Evolutionary conservation across 2,113 vertebrate species (phyloP).

Genomic region (Varanus komodoensis): DNA sequence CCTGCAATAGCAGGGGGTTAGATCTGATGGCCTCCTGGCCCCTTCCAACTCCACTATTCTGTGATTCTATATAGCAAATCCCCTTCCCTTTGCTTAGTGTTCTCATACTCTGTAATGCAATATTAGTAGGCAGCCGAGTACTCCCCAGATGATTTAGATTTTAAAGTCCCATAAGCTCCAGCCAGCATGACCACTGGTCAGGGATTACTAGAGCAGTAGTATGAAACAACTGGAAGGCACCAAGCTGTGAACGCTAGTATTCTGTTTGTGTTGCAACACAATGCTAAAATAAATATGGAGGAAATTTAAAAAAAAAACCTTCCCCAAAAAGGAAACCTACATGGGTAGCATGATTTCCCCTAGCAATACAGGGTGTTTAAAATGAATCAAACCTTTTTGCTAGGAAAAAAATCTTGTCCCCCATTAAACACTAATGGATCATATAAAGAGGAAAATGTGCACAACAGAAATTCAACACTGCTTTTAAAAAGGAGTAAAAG

Average conservation of each 20-base stretch:
- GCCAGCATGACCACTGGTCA: too few relatives aligned
- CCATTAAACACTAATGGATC: neutral
- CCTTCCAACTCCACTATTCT: too few relatives aligned
- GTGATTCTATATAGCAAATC: neutral
- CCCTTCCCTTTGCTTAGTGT: neutral
- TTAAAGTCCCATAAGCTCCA: too few relatives aligned
- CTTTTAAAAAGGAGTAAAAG: neutral
- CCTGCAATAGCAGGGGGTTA: too few relatives aligned
- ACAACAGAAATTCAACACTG: neutral
- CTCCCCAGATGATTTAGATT: too few relatives aligned
- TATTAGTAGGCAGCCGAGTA: too few relatives aligned
- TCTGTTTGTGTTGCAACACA: neutral
- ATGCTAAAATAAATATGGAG: neutral
- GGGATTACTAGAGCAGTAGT: too few relatives aligned
- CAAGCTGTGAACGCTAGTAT: too few relatives aligned
- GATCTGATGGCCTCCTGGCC: too few relatives aligned
- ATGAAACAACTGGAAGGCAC: too few relatives aligned
- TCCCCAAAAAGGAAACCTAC: neutral
- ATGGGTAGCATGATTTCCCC: too few relatives aligned
- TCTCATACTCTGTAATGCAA: neutral
- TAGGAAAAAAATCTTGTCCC: neutral
- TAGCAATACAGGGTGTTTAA: neutral
- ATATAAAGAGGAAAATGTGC: neutral
- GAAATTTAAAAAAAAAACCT: neutral
- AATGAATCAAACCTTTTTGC: too few relatives aligned